Evolutionary conservation across 2,113 vertebrate genomes (phyloP).

Genomic region (Archilochus colubris): DNA sequence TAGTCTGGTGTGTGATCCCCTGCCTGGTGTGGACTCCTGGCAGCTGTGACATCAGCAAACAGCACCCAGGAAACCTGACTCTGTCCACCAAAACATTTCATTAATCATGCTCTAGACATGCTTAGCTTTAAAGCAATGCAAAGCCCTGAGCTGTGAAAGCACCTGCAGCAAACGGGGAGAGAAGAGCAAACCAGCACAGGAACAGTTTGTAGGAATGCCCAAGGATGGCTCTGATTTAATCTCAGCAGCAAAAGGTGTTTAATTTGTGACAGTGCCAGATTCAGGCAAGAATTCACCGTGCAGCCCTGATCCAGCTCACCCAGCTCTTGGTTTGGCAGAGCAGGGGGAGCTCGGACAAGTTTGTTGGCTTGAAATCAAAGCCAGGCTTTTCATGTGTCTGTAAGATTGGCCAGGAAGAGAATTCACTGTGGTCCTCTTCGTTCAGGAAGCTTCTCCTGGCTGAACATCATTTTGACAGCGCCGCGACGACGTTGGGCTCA

Average conservation of each 20-base stretch:
- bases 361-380: neutral
- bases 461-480: neutral
- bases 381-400: fast-evolving
- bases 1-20: neutral
- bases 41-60: neutral
- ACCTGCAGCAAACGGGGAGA: neutral
- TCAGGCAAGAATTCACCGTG: fast-evolving
- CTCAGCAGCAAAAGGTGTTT: neutral
- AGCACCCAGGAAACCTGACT: neutral
- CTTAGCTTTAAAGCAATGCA: neutral
- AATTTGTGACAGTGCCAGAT: neutral
- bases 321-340: neutral
- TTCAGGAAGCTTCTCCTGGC: fast-evolving
- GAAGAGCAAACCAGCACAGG: neutral
- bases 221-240: neutral
- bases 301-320: neutral
- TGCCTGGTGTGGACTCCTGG: neutral
- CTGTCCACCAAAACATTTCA: constrained; percentile 39
- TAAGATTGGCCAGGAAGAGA: neutral
- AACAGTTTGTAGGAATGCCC: neutral
- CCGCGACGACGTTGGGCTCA: fast-evolving
- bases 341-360: neutral
- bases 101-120: neutral
- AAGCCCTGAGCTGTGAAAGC: neutral
- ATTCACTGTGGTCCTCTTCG: neutral